Percentiles rank a stretch among this genome's conserved stretches.
phyloP scores from a whole-genome alignment of 2,797 vertebrate genomes.

The Rhincodon typus region DNA sequence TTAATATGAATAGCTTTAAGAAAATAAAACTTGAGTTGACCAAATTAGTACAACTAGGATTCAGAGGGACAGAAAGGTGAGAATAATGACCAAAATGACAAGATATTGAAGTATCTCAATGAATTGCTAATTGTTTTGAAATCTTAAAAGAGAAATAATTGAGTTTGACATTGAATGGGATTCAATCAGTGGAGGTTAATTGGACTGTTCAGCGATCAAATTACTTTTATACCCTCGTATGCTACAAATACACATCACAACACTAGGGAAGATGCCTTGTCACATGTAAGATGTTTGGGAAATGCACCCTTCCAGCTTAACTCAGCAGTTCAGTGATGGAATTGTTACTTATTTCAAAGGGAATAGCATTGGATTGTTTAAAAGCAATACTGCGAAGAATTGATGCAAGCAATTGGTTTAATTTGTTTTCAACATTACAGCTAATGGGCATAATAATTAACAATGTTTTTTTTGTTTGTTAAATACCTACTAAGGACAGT shows the following conservation, averaged over 20 bases:
- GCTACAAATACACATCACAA: neutral
- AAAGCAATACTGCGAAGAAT: neutral
- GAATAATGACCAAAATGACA: neutral
- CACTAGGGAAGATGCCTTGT: neutral
- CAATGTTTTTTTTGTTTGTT: neutral
- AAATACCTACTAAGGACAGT: neutral
- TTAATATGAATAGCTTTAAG: neutral
- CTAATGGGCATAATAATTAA: neutral
- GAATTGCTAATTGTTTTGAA: constrained; percentile 9
- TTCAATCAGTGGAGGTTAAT: neutral
- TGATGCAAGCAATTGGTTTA: neutral
- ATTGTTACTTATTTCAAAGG: neutral
- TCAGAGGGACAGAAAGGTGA: neutral
- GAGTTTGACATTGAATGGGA: neutral
- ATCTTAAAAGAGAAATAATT: constrained; percentile 1
- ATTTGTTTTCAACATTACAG: constrained; percentile 8
- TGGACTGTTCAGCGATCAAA: neutral
- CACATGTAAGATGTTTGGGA: neutral
- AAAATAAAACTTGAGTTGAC: neutral
- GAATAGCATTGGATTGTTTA: neutral
- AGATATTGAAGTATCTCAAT: neutral
- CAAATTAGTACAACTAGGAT: neutral
- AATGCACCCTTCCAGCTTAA: neutral
- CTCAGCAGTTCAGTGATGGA: neutral
- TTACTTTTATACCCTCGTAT: neutral